Evolutionary conservation across 2,888 invertebrate genomes (phyloP), one percentile per base, ranked within the genome.

Genomic region (Ctenicera cuprea): DNA sequence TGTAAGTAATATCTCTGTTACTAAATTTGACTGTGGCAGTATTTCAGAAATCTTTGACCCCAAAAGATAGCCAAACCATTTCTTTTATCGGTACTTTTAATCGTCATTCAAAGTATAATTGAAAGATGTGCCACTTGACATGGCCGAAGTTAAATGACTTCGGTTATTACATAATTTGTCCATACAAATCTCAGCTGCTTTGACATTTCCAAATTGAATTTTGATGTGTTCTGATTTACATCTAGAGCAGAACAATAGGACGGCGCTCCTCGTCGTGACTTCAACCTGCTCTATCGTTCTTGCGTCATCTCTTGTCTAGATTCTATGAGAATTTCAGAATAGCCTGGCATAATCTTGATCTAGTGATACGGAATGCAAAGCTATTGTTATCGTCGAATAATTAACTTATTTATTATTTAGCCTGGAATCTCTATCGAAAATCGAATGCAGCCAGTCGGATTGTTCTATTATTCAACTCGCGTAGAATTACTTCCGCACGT

Each of bases 201-300:
- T 80, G 79, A 80, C 80, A 78, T 80, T 79, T 80, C 74, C 77
- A 79, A 80, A 80, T 80, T 80, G 80, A 80, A 77, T 80, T 80
- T 79, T 79, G 78, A 79, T 78, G 75, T 78, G 77, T 77, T 74
- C 76, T 79, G 80, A 80, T 80, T 80, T 80, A 79, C 80, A 80
- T 80, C 77, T 71, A 66, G 72, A 74, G 64, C 75, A 78, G 78
- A 80, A 80, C 79, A 80, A 80, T 79, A 62, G 76, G 59, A 52
- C 59, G 66, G 66, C 70, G 54, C 72, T 68, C 72, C 74, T 76
- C 72, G 70, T 63, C 70, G 66, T 73, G 72, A 69, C 72, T 68
- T 50, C 62, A 71, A 62, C 73, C 67, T 57, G 62, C 22, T 62
- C 67, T 68, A 63, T 62, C 73, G 67, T 52, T 63, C 48, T 73